Percentiles rank a stretch among this genome's conserved stretches.
Conservation (phyloP, 2,888 invertebrate genomes). For the Leptogaster cylindrica region DNA sequence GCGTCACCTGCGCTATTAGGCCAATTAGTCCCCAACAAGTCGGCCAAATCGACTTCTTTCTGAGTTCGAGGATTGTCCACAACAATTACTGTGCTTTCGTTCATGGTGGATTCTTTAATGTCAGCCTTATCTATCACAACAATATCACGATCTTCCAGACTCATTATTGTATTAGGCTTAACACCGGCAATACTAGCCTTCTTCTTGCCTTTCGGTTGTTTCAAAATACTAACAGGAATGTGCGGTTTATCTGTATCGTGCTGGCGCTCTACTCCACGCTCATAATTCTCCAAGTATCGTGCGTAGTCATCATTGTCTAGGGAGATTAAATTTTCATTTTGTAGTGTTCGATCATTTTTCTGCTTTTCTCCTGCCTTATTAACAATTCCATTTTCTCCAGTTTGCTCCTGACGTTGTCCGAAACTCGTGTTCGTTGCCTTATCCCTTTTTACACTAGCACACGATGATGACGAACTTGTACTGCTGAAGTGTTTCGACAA, state of each 20-base stretch:
- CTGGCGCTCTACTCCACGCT: constrained; percentile 50
- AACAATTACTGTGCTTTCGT: constrained; percentile 55
- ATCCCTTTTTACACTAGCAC: constrained; percentile 40
- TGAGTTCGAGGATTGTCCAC: constrained; percentile 53
- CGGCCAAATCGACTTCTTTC: constrained; percentile 56
- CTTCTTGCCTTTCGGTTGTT: constrained; percentile 46
- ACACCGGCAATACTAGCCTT: constrained; percentile 35
- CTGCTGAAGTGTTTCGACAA: neutral
- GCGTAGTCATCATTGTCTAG: constrained; percentile 52
- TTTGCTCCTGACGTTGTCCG: constrained; percentile 12
- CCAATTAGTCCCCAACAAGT: constrained; percentile 58
- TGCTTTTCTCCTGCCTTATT: constrained; percentile 30
- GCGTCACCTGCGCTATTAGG: constrained; percentile 57
- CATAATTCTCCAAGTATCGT: constrained; percentile 52
- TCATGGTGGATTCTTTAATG: constrained; percentile 55
- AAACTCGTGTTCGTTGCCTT: constrained; percentile 47
- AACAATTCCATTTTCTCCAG: constrained; percentile 32
- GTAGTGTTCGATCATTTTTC: constrained; percentile 42
- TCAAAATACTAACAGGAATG: constrained; percentile 51
- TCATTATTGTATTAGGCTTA: constrained; percentile 52
- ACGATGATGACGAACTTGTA: constrained; percentile 28
- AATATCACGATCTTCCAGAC: constrained; percentile 55
- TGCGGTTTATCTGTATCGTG: constrained; percentile 46
- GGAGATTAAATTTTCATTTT: constrained; percentile 44
- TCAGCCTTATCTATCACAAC: constrained; percentile 57